Percentiles rank a stretch among this genome's conserved stretches.
Conservation (phyloP, 2,113 vertebrate genomes). For the Zingel zingel region DNA sequence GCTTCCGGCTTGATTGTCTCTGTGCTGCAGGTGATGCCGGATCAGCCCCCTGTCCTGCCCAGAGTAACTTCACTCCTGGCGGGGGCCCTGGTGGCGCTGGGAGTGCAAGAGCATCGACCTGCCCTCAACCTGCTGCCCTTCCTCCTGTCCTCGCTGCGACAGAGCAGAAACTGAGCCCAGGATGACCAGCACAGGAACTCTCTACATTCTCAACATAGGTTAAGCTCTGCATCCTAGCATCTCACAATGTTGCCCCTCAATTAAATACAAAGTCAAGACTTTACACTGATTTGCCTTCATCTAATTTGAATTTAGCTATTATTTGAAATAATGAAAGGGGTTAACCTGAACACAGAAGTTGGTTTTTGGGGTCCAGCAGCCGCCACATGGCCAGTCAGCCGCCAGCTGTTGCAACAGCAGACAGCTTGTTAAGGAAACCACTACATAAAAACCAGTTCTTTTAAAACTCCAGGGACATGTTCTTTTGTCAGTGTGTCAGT, state of each 20-base stretch:
- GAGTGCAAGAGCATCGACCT: slow-evolving; percentile 86
- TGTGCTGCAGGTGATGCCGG: slow-evolving; percentile 85
- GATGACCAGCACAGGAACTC: background rate
- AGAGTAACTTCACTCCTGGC: slow-evolving; percentile 86
- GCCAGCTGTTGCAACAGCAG: background rate
- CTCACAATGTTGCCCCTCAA: background rate
- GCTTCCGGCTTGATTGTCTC: background rate
- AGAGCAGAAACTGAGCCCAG: slow-evolving; percentile 64
- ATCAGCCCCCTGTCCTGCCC: slow-evolving; percentile 83
- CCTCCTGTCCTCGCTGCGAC: slow-evolving; percentile 75
- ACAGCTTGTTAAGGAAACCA: too few species aligned
- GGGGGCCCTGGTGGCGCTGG: slow-evolving; percentile 86
- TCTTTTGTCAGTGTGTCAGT: too few species aligned
- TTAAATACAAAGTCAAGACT: slow-evolving; percentile 9
- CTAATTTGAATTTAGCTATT: background rate
- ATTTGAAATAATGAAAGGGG: background rate
- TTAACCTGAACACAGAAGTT: background rate
- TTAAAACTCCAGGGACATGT: too few species aligned
- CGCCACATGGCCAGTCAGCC: background rate
- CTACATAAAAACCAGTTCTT: too few species aligned
- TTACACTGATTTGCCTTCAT: background rate
- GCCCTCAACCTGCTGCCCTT: slow-evolving; percentile 82
- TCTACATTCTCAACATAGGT: slow-evolving; percentile 13
- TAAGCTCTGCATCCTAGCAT: background rate
- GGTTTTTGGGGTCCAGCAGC: background rate